Base-by-base conservation (phyloP, 2,888 invertebrate species). In the Plutella xylostella region DNA sequence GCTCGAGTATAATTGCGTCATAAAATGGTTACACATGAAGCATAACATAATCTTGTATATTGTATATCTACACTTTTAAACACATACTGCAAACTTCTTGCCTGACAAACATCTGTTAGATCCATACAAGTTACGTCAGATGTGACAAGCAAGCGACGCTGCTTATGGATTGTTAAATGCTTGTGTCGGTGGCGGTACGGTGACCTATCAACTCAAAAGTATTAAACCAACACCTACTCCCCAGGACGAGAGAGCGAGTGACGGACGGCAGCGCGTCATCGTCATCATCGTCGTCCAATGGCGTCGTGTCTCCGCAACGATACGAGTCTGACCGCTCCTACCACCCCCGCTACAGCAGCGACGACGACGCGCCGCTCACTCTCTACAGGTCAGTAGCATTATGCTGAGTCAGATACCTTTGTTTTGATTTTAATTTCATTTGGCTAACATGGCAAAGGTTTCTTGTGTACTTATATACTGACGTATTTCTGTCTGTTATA, bases 251-350 rank as follows among this genome's bases (percentile, higher is more conserved):
- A 5, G 72, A 72, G 56, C 67, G 71, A 1, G 65, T 68, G 63
- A 51, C 64, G 14, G 54, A n/a, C 22, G 21, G 49, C 1, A 58
- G 54, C 6, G 55, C 64, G 17, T 55, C 57, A 1, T 51, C 53
- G 34, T 42, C 48, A 31, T 40, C 44, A 37, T 48, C 46, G 14
- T 18, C 38, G 28, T 37, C 44, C 11, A 17, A 37, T 30, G 12
- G 12, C 25, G 15, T 53, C 55, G 15, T 14, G 14, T 14, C 34
- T 12, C 20, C 21, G 19, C 43, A 42, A 14, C 47, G 21, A 46
- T 79, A 84, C 73, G 72, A 73, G 68, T 77, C 83, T 0, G 83
- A 83, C 66, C 70, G 65, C 54, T 78, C 77, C 17, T 84, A 79
- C 68, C 69, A 58, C 14, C 80, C 77, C 61, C 61, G 69, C 45